phyloP scores from a whole-genome alignment of 1,140 invertebrate species.

The Steinernema khuongi region DNA sequence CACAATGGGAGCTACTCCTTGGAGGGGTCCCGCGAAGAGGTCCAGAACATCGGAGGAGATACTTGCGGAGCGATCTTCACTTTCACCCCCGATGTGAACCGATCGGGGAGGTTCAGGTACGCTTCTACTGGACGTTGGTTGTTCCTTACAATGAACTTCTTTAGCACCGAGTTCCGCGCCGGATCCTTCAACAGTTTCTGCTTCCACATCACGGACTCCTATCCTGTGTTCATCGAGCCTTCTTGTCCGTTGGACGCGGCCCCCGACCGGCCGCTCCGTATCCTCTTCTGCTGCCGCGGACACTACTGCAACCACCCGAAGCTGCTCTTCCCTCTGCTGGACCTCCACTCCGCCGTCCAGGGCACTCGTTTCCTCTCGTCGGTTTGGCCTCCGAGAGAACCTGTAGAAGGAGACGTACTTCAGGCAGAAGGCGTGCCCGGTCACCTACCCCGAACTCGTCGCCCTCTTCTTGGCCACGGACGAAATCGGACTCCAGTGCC shows the following conservation, averaged over 20 bases:
- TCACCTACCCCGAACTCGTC: neutral
- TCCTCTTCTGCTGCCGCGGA: neutral
- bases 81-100: neutral
- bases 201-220: neutral
- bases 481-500: neutral
- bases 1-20: neutral
- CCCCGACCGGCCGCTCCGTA: neutral
- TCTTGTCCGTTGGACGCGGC: neutral
- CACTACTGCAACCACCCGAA: neutral
- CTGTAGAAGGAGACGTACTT: neutral
- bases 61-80: neutral
- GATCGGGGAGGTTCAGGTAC: neutral
- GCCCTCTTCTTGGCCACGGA: neutral
- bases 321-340: neutral
- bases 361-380: no score
- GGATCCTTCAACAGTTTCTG: neutral
- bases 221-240: neutral
- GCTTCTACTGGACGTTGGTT: neutral
- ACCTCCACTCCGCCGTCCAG: neutral
- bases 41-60: neutral
- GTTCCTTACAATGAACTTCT: neutral
- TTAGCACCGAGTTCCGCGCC: neutral
- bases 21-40: neutral
- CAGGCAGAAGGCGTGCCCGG: neutral
- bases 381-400: no score